Base-by-base conservation (phyloP, 2,888 invertebrate species). In the Ophion ventricosus region DNA sequence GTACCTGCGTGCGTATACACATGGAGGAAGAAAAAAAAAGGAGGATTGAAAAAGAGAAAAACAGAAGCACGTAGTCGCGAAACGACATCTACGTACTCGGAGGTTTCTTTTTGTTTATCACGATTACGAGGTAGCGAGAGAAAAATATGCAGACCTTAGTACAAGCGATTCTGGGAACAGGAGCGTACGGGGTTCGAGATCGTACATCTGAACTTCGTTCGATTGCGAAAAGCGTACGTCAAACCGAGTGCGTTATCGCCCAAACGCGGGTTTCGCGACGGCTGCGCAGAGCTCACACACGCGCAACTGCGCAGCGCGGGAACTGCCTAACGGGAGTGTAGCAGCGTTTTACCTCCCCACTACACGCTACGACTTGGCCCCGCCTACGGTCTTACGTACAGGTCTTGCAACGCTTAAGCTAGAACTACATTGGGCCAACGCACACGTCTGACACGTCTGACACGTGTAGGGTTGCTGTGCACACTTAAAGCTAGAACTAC, bases 101-200 rank as follows among this genome's bases (percentile, higher is more conserved):
- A 3, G 57, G 57, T 10, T 17, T 17, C 66, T 64, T 74, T 63
- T 40, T 61, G 23, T 20, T 7, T 61, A 59, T 8, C 64, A 20
- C 74, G 63, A 54, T 74, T 20, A n/a, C n/a, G 29, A 49, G 56
- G 61, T 40, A 17, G 61, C 43, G 49, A 73, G 61, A 26, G 1
- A 59, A 40, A 59, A 40, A 70, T 26, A 35, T 8, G 7, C 35
- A 35, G 35, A 57, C 20, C 40, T 29, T 66, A 3, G 14, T 40
- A 40, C 8, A 5, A 40, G 4, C 35, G 35, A 35, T 7, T 35
- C 35, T 35, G 35, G 35, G 35, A 35, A 35, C 2, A 35, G 35
- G 8, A 35, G 35, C 35, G n/a, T n/a, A n/a, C n/a, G 7, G 35
- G 7, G 35, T 35, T 35, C n/a, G 35, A 35, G 4, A 35, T n/a